Evolutionary conservation across 1,140 invertebrate genomes (phyloP).

Genomic region (Lineus longissimus): DNA sequence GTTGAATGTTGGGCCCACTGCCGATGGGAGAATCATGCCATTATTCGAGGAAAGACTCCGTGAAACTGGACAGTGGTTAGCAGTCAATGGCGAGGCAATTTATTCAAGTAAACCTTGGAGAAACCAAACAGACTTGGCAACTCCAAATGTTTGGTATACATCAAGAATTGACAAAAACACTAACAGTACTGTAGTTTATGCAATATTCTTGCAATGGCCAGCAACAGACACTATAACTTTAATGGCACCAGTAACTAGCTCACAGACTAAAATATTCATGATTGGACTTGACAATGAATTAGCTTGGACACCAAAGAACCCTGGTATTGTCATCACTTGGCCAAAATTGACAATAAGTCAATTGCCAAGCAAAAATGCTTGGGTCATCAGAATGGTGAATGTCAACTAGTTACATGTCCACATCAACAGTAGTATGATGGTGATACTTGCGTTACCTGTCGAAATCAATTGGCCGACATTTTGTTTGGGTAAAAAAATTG

Average conservation of each 20-base stretch:
- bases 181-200: conserved; percentile 57
- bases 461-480: no score
- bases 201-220: conserved; percentile 67
- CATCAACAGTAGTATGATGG: no score
- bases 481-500: no score
- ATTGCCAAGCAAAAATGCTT: no score
- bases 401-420: no score
- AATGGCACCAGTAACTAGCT: conserved; percentile 35
- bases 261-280: conserved; percentile 22
- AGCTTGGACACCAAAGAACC: no score
- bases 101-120: conserved; percentile 68
- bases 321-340: no score
- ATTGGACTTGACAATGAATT: conserved; percentile 18
- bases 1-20: conserved; percentile 86
- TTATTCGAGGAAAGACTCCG: conserved; percentile 83
- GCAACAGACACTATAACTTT: conserved; percentile 56
- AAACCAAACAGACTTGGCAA: conserved; percentile 75
- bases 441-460: no score
- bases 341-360: no score
- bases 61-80: conserved; percentile 68
- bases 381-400: no score
- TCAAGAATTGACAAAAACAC: conserved; percentile 55
- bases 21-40: conserved; percentile 78
- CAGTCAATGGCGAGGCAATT: conserved; percentile 82
- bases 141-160: conserved; percentile 57